phyloP scores from a whole-genome alignment of 2,113 vertebrate species.

The Psettodes erumei region DNA sequence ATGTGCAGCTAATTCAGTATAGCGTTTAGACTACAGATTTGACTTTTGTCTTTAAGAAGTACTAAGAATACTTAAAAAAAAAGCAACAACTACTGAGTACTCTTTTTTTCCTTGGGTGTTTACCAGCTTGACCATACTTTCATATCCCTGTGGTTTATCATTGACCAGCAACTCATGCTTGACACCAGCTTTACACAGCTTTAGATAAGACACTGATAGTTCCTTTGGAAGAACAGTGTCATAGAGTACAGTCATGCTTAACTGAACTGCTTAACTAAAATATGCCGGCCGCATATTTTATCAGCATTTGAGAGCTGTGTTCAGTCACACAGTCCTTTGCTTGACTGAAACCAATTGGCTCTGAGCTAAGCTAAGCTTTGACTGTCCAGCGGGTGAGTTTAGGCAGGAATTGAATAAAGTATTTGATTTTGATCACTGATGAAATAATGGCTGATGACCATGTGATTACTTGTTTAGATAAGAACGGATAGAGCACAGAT shows the following conservation, averaged over 20 bases:
- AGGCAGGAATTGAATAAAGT: slow-evolving; percentile 30
- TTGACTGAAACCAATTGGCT: too few species aligned
- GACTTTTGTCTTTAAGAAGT: neutral
- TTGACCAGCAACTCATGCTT: slow-evolving; percentile 65
- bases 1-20: neutral
- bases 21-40: too few species aligned
- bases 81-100: neutral
- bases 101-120: slow-evolving; percentile 10
- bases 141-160: slow-evolving; percentile 57
- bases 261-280: too few species aligned
- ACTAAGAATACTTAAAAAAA: neutral
- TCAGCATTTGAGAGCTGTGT: neutral
- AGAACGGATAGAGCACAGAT: slow-evolving; percentile 31
- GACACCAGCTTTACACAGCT: slow-evolving; percentile 62
- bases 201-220: slow-evolving; percentile 66
- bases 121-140: slow-evolving; percentile 30
- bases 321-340: neutral
- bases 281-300: neutral
- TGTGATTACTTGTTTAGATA: slow-evolving; percentile 70
- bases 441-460: slow-evolving; percentile 56
- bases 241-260: slow-evolving; percentile 32
- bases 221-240: slow-evolving; percentile 39
- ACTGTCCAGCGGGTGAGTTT: neutral
- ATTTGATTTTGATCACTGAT: slow-evolving; percentile 48
- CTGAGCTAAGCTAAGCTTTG: too few species aligned